These are phyloP conservation scores for Gymnodraco acuticeps DNA, from an alignment of 2,797 vertebrate genomes.

Conservation along the genomic window DNA sequence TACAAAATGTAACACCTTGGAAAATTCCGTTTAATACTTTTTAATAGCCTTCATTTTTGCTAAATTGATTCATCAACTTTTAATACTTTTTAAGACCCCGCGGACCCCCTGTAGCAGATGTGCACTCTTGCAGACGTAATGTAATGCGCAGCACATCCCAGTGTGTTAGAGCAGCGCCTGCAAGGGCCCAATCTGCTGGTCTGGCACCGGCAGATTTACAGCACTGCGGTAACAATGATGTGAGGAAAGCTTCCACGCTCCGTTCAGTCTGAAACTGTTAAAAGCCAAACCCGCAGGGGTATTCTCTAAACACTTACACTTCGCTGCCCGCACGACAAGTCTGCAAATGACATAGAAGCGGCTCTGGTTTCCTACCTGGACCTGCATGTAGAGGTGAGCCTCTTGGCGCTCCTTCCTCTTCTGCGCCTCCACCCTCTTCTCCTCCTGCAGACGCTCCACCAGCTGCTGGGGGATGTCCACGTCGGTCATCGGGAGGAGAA, in stretches of 20 bases:
- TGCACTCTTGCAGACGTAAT: neutral
- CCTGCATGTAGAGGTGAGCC: constrained; percentile 99
- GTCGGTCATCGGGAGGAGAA: constrained; percentile 95
- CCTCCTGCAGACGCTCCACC: constrained; percentile 97
- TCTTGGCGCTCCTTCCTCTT: constrained; percentile 99
- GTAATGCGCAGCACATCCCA: constrained; percentile 13
- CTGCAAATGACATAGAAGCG: neutral
- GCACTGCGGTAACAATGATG: neutral
- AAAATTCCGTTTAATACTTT: too few relatives aligned
- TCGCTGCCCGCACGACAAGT: too few relatives aligned
- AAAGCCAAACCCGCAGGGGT: neutral
- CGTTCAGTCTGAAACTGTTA: neutral
- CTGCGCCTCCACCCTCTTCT: constrained; percentile 98
- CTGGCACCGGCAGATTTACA: neutral
- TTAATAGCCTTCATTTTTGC: too few relatives aligned
- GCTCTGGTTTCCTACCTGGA: constrained; percentile 68
- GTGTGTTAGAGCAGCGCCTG: neutral
- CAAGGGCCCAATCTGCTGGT: neutral
- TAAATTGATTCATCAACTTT: too few relatives aligned
- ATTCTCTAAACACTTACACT: neutral
- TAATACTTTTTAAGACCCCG: too few relatives aligned
- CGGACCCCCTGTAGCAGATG: neutral
- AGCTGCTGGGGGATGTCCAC: constrained; percentile 98
- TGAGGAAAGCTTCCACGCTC: neutral
- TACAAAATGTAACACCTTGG: too few relatives aligned